Base-by-base conservation (phyloP, 30 jellyfish, hydroid and myxozoan genomes). In the Aurelia sp. region DNA sequence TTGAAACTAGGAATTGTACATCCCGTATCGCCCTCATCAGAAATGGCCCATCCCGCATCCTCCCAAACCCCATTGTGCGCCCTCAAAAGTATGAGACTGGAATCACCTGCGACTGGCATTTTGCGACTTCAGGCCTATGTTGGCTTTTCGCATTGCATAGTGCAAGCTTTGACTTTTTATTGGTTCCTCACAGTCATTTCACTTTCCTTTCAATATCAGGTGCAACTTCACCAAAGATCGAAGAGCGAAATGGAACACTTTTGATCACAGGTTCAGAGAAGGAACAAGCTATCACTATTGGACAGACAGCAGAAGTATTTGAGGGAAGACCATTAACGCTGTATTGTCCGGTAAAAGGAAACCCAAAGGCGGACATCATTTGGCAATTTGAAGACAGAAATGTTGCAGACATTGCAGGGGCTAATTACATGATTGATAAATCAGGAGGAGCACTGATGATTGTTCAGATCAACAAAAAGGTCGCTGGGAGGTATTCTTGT, bases 401-500 rank as follows among this genome's bases (percentile, higher is more conserved):
- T 13, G 59, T 93, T 33, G 63, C 24, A 13, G 80, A 88, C 13
- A 62, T 72, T 4, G 27, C 27, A 3, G 80, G 65, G 19, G 88
- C 71, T 40, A 59, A 80, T 15, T 19, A 88, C 59, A 88, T 93
- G 82, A 75, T 88, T 44, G 91, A 88, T 63, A 80, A 82, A 53
- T 27, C 97, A 9, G 94, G 92, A 13, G 93, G 88, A 44, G 94
- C 76, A 31, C 57, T 93, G 47, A 72, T 93, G 96, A 83, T 93
- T 24, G 85, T 93, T 59, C 86, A 74, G 41, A 80, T 93, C 16
- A 76, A 53, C 48, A 69, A 71, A 33, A 55, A 60, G 58, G 78
- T 88, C 41, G 97, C 86, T 30, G 98, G 98, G 19, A 91, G 74
- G n/a, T 71, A 79, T 66, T 80, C 80, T 19, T 93, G 98, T 71